Evolutionary conservation across 2,797 vertebrate species (phyloP).

Genomic region (Glyptemys insculpta): DNA sequence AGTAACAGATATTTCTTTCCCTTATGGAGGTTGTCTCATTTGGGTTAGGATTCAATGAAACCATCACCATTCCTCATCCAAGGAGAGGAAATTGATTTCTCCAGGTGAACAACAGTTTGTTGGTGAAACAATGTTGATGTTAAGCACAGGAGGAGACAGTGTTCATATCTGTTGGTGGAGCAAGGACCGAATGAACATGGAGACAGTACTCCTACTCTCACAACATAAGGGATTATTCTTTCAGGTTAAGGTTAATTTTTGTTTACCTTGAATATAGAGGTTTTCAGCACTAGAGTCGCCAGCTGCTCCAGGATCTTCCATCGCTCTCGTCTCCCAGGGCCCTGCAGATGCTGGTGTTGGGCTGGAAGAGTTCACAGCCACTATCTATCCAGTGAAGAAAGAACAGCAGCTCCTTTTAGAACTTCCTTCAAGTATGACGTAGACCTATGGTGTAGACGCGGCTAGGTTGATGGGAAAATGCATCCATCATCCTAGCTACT

Average conservation of each 20-base stretch:
- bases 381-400: constrained; percentile 74
- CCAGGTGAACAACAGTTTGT: neutral
- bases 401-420: neutral
- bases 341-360: constrained; percentile 83
- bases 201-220: neutral
- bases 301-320: constrained; percentile 85
- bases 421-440: neutral
- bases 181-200: neutral
- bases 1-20: neutral
- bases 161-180: rapidly evolving
- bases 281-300: constrained; percentile 93
- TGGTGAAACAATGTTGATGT: neutral
- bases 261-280: constrained; percentile 93
- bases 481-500: neutral
- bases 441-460: neutral
- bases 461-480: neutral
- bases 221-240: neutral
- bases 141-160: neutral
- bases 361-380: constrained; percentile 89
- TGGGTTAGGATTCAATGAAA: neutral
- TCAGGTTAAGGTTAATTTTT: neutral
- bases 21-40: neutral
- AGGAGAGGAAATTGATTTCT: neutral
- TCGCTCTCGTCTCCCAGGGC: constrained; percentile 88
- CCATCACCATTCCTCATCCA: neutral